Evolutionary conservation across 1,140 invertebrate genomes (phyloP).

Genomic region (Drosophila watanabei): DNA sequence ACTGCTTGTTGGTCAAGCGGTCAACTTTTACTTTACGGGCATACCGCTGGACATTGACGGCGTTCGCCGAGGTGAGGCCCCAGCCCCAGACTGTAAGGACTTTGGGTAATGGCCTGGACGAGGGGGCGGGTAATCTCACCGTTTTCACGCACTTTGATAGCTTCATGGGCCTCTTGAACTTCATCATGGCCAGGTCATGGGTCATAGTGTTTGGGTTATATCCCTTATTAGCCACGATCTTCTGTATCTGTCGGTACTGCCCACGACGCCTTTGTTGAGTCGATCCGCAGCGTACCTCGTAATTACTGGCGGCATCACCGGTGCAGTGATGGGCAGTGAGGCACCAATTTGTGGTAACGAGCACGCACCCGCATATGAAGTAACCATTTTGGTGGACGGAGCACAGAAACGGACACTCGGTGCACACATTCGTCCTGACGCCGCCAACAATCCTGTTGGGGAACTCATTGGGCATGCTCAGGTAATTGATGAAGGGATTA

Average conservation of each 20-base stretch:
- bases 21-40: not conserved
- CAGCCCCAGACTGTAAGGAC: slow-evolving; percentile 51
- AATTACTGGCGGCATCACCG: slow-evolving; percentile 3
- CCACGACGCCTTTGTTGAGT: slow-evolving; percentile 37
- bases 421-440: slow-evolving; percentile 18
- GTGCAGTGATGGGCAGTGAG: slow-evolving; percentile 88
- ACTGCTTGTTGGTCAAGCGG: slow-evolving; percentile 7
- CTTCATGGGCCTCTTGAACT: slow-evolving; percentile 33
- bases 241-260: slow-evolving; percentile 13
- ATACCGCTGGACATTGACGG: slow-evolving; percentile 40
- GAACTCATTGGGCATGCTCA: slow-evolving; percentile 14
- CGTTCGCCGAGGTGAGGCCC: slow-evolving; percentile 41
- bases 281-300: slow-evolving; percentile 51
- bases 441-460: slow-evolving; percentile 58
- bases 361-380: slow-evolving; percentile 54
- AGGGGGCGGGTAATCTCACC: slow-evolving; percentile 21
- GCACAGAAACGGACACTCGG: slow-evolving; percentile 41
- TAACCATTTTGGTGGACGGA: slow-evolving; percentile 27
- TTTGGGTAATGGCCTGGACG: not conserved
- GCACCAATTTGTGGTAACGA: slow-evolving; percentile 58
- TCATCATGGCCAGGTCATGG: slow-evolving; percentile 67
- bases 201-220: slow-evolving; percentile 44
- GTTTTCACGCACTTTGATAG: slow-evolving; percentile 22
- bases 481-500: slow-evolving; percentile 44
- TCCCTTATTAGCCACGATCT: slow-evolving; percentile 19